Base-by-base conservation (phyloP, 2,888 invertebrate genomes). In the Oscheius myriophilus region DNA sequence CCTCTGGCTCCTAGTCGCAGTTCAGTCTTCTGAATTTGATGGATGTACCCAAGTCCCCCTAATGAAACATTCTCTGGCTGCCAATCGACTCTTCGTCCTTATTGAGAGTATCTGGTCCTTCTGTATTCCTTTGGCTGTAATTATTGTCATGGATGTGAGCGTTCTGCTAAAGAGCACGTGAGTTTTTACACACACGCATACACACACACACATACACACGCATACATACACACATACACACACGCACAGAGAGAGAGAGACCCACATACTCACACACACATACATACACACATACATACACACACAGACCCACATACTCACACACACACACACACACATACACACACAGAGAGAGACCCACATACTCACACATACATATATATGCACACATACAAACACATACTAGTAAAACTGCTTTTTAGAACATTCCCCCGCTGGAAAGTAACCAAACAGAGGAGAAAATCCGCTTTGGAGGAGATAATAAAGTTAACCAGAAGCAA, bases 71-170 rank as follows among this genome's bases (percentile, higher is more conserved):
- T 55, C 68, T 1, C 57, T 69, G 7, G 41, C 69, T 0, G 68
- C 71, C 23, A 74, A 74, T 55, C 71, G 69, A n/a, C 61, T 74
- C 23, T 74, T 74, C 39, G 71, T 72, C 45, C 61, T 74, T 2
- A 70, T 74, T 1, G 74, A 74, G 43, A 64, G 62, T 14, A 25
- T 66, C 11, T 74, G 74, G 74, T 74, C 74, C n/a, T 74, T 74
- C 52, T 67, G 67, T 33, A 70, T 74, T 42, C 74, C 74, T 2
- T 59, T 69, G 25, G 67, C 59, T 9, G 71, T 71, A 51, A 74
- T 74, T 45, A 54, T 74, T 54, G 43, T 72, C 55, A 74, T 74
- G 74, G 74, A 74, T 41, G 14, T 64, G 7, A 69, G 63, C 18
- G 74, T 74, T 25, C 57, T 74, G 7, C 25, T 72, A 14, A 72